Base-by-base conservation (phyloP, 1,140 invertebrate genomes). In the Lasioglossum baleicum region DNA sequence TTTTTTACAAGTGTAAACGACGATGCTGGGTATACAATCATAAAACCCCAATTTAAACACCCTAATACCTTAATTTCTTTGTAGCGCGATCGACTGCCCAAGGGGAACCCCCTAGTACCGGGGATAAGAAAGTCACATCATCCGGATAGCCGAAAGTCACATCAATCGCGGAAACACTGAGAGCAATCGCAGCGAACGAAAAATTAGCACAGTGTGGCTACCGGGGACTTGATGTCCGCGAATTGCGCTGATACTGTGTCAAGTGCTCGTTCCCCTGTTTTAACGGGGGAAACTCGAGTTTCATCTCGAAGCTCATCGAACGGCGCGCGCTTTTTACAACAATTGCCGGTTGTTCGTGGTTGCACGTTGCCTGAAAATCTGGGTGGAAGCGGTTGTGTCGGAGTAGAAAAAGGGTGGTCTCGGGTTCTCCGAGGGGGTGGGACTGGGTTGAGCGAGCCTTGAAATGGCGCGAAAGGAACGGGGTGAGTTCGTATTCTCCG, bases 401-500 rank as follows among this genome's bases (percentile, higher is more conserved):
- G 8, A 11, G 17, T 4, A 53, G 44, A 60, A 72, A 65, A 48
- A 31, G 15, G 42, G 17, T 22, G 42, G 13, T 71, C 83, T 44
- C 67, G 61, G 51, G 8, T 48, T 15, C 22, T 40, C 15, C 8
- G 0, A n/a, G 11, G 61, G 53, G 56, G 56, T 5, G 42, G 48
- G 69, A 44, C 42, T 10, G 42, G 26, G 51, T 48, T 48, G 44
- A 66, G 61, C 64, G 66, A 74, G 72, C 80, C 44, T 64, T 56
- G 74, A 83, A 87, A 80, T 80, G 82, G 75, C 72, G 78, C 83
- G 81, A 84, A 84, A 78, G 76, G 64, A 79, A 84, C 84, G 85
- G 81, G 87, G 86, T 82, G 75, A 90, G 87, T 89, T 90, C 88
- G 89, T 88, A 90, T 91, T 88, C 85, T 85, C 83, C 67, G 85